Conservation (phyloP, 2,113 vertebrate species). For the Leuciscus idus region DNA sequence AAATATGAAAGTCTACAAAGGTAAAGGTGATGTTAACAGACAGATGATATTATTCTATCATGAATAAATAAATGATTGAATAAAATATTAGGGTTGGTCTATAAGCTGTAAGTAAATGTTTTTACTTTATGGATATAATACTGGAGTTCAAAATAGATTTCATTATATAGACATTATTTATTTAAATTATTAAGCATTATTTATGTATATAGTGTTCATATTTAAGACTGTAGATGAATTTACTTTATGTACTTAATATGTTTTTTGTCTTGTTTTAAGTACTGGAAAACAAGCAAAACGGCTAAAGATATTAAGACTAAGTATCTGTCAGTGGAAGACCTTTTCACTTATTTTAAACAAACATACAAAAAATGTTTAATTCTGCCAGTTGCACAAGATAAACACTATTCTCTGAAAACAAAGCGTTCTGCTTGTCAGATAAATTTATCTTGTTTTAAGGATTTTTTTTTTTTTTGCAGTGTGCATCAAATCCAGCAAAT, state of each 20-base stretch:
- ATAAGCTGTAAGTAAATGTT: background rate
- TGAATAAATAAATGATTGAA: background rate
- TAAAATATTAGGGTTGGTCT: constrained; percentile 6
- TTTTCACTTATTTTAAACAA: background rate
- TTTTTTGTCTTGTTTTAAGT: background rate
- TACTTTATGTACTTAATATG: background rate
- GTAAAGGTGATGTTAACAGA: background rate
- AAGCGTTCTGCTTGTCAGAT: background rate
- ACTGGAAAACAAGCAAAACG: background rate
- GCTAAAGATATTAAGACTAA: background rate
- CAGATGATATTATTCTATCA: constrained; percentile 20
- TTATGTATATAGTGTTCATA: too few relatives aligned
- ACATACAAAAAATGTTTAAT: background rate
- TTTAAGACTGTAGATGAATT: background rate
- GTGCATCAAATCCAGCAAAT: background rate
- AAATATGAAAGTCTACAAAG: constrained; percentile 22
- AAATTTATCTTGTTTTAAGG: background rate
- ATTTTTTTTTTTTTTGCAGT: background rate
- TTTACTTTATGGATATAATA: background rate
- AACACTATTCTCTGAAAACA: background rate
- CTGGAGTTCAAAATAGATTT: background rate
- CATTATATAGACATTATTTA: background rate
- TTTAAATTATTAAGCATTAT: background rate
- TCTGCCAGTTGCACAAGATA: background rate
- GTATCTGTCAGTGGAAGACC: background rate